phyloP scores from a whole-genome alignment of 2,888 invertebrate genomes.

The Icerya purchasi region DNA sequence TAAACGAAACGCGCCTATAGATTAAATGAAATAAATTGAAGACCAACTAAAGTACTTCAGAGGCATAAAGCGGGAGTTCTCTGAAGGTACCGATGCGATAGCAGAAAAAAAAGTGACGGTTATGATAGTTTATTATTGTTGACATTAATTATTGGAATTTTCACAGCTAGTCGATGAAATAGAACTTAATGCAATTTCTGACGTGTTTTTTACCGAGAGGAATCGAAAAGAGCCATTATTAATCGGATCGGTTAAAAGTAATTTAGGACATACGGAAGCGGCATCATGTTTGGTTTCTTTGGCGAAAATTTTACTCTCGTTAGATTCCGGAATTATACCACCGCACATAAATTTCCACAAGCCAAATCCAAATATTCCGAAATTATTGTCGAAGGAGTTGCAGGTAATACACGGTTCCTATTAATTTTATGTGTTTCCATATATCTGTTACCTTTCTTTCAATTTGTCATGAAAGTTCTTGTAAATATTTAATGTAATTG shows the following conservation, averaged over 20 bases:
- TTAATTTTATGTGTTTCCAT: not conserved
- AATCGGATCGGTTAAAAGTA: constrained; percentile 89
- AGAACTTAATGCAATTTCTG: constrained; percentile 81
- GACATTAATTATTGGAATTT: too few species aligned
- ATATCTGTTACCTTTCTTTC: not conserved
- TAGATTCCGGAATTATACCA: constrained; percentile 75
- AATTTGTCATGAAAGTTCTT: too few species aligned
- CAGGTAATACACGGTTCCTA: constrained; percentile 31
- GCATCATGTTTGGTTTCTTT: constrained; percentile 72
- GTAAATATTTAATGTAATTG: too few species aligned
- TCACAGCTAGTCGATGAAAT: constrained; percentile 24
- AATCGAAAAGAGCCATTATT: constrained; percentile 41
- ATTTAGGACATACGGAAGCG: constrained; percentile 95
- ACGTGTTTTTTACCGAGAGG: constrained; percentile 66
- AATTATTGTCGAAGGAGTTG: constrained; percentile 29
- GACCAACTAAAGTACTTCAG: too few species aligned
- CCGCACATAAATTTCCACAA: constrained; percentile 66
- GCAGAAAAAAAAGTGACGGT: too few species aligned
- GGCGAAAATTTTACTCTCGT: constrained; percentile 73
- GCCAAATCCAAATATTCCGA: constrained; percentile 51
- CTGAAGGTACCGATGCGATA: too few species aligned
- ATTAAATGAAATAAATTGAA: too few species aligned
- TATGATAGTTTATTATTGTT: too few species aligned
- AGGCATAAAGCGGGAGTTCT: too few species aligned
- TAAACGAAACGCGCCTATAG: too few species aligned